A percentile compares a stretch with the other conserved stretches of the same genome.
phyloP scores from a whole-genome alignment of 2,797 vertebrate species.

The Malurus leucopterus region DNA sequence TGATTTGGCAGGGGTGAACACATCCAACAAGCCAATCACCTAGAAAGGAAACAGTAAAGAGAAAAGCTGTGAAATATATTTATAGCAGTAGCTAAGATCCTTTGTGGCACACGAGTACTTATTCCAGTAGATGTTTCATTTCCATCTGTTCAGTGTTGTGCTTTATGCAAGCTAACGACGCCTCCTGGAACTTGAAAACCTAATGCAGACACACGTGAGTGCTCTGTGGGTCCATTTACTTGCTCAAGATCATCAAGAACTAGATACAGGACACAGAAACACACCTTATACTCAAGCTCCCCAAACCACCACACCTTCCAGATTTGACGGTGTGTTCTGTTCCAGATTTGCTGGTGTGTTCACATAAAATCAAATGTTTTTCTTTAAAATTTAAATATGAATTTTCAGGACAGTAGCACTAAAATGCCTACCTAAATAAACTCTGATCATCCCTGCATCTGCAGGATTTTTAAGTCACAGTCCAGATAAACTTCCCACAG shows the following conservation, averaged over 20 bases:
- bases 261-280: not conserved
- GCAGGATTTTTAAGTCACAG: constrained; percentile 3
- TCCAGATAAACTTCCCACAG: not conserved
- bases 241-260: not conserved
- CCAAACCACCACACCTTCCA: not conserved
- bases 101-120: not conserved
- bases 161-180: not conserved
- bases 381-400: not conserved
- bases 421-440: not conserved
- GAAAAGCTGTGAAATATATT: not conserved
- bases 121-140: not conserved
- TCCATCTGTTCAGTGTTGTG: not conserved
- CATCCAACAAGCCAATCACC: constrained; percentile 96
- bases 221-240: not conserved
- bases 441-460: not conserved
- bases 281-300: not conserved
- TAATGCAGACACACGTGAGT: not conserved
- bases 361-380: not conserved
- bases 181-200: not conserved
- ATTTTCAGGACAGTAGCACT: too few relatives aligned
- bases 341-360: too few relatives aligned
- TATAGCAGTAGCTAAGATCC: not conserved
- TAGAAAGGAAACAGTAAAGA: constrained; percentile 52
- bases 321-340: not conserved
- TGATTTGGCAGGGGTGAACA: constrained; percentile 88